These are phyloP conservation scores for Iguana delicatissima DNA, from an alignment of 2,797 vertebrate genomes.

Conservation along the genomic window DNA sequence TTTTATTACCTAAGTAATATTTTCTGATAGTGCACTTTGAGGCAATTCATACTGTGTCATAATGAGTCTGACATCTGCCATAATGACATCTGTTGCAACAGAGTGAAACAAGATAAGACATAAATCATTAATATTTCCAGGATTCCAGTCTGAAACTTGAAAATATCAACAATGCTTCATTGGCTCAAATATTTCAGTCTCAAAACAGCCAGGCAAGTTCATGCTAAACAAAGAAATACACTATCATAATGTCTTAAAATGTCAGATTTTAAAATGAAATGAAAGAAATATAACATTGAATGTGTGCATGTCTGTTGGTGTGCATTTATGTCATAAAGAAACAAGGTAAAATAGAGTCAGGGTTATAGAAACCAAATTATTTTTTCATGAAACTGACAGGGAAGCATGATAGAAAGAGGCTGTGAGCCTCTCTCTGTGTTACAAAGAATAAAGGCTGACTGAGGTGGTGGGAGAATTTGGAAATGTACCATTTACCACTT, in stretches of 20 bases:
- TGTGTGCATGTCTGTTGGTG: neutral
- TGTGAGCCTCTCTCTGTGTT: neutral
- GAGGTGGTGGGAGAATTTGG: neutral
- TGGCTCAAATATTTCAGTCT: slow-evolving; percentile 60
- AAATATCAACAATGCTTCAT: slow-evolving; percentile 67
- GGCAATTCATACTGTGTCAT: slow-evolving; percentile 58
- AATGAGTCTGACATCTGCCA: slow-evolving; percentile 33
- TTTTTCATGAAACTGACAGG: neutral
- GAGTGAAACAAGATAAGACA: slow-evolving; percentile 60
- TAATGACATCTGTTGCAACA: slow-evolving; percentile 63
- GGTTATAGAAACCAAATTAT: neutral
- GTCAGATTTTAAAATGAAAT: slow-evolving; percentile 40
- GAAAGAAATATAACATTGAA: neutral
- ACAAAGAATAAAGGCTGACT: neutral
- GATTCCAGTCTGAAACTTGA: slow-evolving; percentile 62
- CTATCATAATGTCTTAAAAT: neutral
- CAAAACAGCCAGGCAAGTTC: slow-evolving; percentile 41
- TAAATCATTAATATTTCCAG: slow-evolving; percentile 69
- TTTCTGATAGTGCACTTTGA: slow-evolving; percentile 57
- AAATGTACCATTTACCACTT: neutral
- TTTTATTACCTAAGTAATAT: slow-evolving; percentile 51
- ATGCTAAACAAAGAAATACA: slow-evolving; percentile 24
- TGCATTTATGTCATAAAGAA: slow-evolving; percentile 41
- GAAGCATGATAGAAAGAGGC: neutral
- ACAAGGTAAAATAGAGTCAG: neutral